Evolutionary conservation across 2,113 vertebrate genomes (phyloP).

Genomic region (Cavia porcellus): DNA sequence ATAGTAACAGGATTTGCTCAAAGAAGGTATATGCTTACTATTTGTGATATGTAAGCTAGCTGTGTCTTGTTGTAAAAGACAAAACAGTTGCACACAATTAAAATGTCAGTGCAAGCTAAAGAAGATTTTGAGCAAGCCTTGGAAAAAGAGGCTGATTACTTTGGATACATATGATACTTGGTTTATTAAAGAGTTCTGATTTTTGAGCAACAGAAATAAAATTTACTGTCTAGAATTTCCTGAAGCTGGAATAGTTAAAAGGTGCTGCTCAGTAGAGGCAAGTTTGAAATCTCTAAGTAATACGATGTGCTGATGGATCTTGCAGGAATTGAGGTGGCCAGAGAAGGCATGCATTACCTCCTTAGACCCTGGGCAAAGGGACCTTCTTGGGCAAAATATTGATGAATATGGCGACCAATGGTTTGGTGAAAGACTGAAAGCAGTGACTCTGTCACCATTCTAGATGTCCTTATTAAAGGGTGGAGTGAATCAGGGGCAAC

Average conservation of each 20-base stretch:
- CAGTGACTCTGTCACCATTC: not conserved
- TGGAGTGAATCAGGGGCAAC: slow-evolving; percentile 20
- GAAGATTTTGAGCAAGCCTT: slow-evolving; percentile 51
- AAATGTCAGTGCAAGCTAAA: slow-evolving; percentile 54
- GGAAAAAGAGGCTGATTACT: slow-evolving; percentile 58
- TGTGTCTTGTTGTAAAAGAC: slow-evolving; percentile 65
- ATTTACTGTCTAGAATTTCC: not conserved
- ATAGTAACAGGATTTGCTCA: slow-evolving; percentile 81
- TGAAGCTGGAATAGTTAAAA: not conserved
- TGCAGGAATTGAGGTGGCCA: not conserved
- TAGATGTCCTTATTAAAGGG: slow-evolving; percentile 29
- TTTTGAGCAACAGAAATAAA: slow-evolving; percentile 30
- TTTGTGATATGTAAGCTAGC: slow-evolving; percentile 66
- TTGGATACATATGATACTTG: slow-evolving; percentile 44
- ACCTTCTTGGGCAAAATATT: slow-evolving; percentile 27
- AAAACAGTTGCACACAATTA: slow-evolving; percentile 72
- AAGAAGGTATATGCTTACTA: slow-evolving; percentile 69
- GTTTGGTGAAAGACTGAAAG: not conserved
- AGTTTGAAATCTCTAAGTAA: not conserved
- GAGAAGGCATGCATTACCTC: not conserved
- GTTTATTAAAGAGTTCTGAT: slow-evolving; percentile 5
- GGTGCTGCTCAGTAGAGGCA: not conserved
- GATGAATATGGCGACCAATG: not conserved
- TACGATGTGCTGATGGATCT: not conserved
- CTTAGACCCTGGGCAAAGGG: slow-evolving; percentile 1